Percentiles rank a stretch among this genome's conserved stretches.
Conservation (phyloP, 2,888 invertebrate genomes). For the Biston betularia region DNA sequence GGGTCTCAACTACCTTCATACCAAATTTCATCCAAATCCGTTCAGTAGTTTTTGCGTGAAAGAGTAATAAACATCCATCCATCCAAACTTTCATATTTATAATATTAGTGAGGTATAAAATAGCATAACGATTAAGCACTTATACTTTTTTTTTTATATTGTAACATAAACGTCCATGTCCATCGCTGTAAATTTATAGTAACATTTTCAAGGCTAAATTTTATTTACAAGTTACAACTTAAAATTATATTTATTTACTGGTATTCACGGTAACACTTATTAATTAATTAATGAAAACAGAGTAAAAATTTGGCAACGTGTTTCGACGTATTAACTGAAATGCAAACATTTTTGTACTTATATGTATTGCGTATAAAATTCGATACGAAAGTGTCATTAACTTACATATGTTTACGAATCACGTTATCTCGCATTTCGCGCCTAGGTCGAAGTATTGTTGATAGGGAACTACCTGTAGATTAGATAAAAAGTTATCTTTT, state of each 20-base stretch:
- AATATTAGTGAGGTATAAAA: no score
- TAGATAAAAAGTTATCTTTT: slow-evolving; percentile 67
- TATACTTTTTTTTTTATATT: not conserved
- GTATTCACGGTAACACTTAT: not conserved
- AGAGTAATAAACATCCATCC: no score
- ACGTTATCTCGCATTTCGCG: slow-evolving; percentile 41
- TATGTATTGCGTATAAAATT: not conserved
- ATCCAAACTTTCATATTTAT: no score
- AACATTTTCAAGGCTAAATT: not conserved
- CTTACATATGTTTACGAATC: slow-evolving; percentile 28
- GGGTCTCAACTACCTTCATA: no score
- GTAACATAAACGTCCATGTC: not conserved
- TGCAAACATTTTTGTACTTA: not conserved
- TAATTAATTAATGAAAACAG: not conserved
- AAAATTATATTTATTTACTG: not conserved
- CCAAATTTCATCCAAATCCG: no score
- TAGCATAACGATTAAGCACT: not conserved
- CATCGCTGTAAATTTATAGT: not conserved
- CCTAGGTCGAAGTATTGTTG: slow-evolving; percentile 50
- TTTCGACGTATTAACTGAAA: not conserved
- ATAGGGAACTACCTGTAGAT: slow-evolving; percentile 67
- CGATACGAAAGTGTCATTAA: slow-evolving; percentile 5
- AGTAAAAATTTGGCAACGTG: no score
- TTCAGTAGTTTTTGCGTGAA: no score
- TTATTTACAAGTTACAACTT: not conserved